Evolutionary conservation across 2,888 invertebrate genomes (phyloP).

Genomic region (Caenorhabditis drosophilae): DNA sequence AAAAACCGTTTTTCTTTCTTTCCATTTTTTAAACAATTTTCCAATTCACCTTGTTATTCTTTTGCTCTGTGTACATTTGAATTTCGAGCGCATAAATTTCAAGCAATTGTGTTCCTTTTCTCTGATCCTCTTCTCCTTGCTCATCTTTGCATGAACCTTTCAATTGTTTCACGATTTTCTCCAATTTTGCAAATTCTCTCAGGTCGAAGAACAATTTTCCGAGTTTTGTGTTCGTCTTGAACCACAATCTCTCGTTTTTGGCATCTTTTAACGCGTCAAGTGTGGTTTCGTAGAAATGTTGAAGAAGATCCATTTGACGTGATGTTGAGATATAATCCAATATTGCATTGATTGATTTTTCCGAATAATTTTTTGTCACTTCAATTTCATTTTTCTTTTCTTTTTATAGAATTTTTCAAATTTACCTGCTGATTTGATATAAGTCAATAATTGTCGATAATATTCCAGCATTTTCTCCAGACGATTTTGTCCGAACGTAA

Average conservation of each 20-base stretch:
- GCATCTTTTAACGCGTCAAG: constrained; percentile 77
- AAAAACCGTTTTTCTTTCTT: constrained; percentile 1
- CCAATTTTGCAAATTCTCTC: constrained; percentile 88
- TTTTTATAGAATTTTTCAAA: too few relatives aligned
- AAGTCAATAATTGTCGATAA: constrained; percentile 93
- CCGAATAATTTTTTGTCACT: constrained; percentile 98
- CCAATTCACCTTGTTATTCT: constrained; percentile 84
- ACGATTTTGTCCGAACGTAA: constrained; percentile 91
- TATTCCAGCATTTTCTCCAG: constrained; percentile 90
- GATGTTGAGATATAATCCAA: constrained; percentile 98
- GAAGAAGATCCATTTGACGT: constrained; percentile 93
- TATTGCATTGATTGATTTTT: constrained; percentile 98
- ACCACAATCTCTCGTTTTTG: constrained; percentile 98
- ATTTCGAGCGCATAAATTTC: constrained; percentile 99
- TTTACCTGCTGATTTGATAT: constrained; percentile 98
- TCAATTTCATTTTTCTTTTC: too few relatives aligned
- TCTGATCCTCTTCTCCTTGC: constrained; percentile 67
- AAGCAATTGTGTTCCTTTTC: constrained; percentile 83
- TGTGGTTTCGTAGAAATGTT: constrained; percentile 92
- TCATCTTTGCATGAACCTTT: constrained; percentile 83
- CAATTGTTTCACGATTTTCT: constrained; percentile 93
- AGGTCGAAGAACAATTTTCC: constrained; percentile 97
- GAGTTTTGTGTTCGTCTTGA: constrained; percentile 98
- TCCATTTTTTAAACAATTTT: constrained; percentile 6
- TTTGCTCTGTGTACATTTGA: constrained; percentile 99